phyloP scores from a whole-genome alignment of 1,140 invertebrate genomes.

The Aricia agestis region DNA sequence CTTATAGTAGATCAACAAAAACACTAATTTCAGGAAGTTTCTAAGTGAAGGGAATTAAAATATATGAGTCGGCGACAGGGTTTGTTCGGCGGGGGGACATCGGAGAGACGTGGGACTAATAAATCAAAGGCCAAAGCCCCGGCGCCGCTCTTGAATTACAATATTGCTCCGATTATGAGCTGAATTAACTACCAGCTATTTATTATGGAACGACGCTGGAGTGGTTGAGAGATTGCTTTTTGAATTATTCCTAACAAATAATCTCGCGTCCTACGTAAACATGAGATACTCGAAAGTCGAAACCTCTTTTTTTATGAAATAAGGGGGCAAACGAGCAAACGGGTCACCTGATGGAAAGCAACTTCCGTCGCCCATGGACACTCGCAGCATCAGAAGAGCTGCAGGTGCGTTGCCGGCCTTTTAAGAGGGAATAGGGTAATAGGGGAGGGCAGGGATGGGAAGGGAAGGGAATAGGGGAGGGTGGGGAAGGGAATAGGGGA shows the following conservation, averaged over 20 bases:
- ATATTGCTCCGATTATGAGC: conserved; percentile 29
- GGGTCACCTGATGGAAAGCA: too few relatives aligned
- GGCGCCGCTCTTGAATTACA: conserved; percentile 22
- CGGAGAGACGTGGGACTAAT: conserved; percentile 12
- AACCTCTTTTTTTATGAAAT: too few relatives aligned
- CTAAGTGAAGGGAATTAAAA: neutral
- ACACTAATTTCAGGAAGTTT: neutral
- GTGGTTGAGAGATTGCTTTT: neutral
- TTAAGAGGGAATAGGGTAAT: too few relatives aligned
- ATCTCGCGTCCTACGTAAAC: neutral
- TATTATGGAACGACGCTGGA: conserved; percentile 20
- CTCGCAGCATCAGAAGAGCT: too few relatives aligned
- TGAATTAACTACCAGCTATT: conserved; percentile 31
- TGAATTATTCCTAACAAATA: conserved; percentile 11
- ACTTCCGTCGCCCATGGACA: too few relatives aligned
- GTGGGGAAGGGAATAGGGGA: too few relatives aligned
- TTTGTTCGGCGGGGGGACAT: conserved; percentile 3
- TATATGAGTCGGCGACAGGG: neutral
- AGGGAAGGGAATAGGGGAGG: too few relatives aligned
- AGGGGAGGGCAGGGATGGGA: too few relatives aligned
- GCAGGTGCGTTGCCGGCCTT: too few relatives aligned
- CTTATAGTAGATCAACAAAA: neutral
- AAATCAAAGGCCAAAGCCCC: conserved; percentile 17
- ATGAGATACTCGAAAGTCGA: too few relatives aligned
- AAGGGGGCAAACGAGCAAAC: too few relatives aligned